These are phyloP conservation scores for Chauna torquata DNA, from an alignment of 2,113 vertebrate species.

Conservation along the genomic window DNA sequence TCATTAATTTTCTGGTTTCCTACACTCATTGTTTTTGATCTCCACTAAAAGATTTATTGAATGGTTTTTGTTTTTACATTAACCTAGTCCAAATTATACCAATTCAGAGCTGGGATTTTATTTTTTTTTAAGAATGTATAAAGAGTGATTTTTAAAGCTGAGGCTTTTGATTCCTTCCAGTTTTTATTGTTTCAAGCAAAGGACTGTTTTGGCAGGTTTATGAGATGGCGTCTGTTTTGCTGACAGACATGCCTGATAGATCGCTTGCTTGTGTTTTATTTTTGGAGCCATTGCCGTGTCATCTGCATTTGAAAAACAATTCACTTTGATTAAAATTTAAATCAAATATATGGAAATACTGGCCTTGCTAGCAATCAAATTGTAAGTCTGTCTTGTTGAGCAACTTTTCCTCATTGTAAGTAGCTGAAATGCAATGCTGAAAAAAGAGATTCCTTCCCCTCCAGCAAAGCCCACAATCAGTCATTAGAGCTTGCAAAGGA, in stretches of 20 bases:
- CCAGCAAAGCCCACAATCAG: neutral
- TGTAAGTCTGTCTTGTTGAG: neutral
- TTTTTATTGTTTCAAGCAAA: constrained; percentile 57
- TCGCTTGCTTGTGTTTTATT: neutral
- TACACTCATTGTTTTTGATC: constrained; percentile 67
- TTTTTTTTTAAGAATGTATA: neutral
- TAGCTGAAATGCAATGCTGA: neutral
- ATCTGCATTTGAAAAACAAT: constrained; percentile 49
- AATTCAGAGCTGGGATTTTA: neutral
- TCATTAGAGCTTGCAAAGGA: neutral
- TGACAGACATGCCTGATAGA: constrained; percentile 55
- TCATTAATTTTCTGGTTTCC: constrained; percentile 58
- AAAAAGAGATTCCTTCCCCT: neutral
- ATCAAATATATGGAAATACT: constrained; percentile 15
- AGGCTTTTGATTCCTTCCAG: constrained; percentile 12
- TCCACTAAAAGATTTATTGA: constrained; percentile 58
- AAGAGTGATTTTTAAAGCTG: neutral
- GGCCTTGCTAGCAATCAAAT: neutral
- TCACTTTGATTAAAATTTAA: constrained; percentile 33
- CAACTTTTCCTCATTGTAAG: neutral
- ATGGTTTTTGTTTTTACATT: neutral
- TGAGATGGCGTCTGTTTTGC: constrained; percentile 45
- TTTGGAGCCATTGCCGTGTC: neutral
- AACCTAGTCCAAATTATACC: constrained; percentile 31
- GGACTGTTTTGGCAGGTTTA: constrained; percentile 65